phyloP scores from a whole-genome alignment of 64 coral and sea anemone genomes.

The Montipora foliosa region DNA sequence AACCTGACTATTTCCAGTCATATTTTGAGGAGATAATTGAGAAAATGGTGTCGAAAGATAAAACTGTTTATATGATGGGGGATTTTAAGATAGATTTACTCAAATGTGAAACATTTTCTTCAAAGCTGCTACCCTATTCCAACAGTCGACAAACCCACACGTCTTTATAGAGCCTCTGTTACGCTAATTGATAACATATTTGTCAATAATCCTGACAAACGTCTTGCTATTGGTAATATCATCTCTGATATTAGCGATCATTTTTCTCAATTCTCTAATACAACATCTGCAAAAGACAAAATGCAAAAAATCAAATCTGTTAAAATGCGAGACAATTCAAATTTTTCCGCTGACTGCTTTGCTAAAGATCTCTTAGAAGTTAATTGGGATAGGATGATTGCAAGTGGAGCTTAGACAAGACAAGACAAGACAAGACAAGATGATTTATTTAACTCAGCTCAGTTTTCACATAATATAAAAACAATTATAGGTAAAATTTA shows the following conservation, averaged over 20 bases:
- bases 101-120: neutral
- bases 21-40: conserved; percentile 5
- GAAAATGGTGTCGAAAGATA: neutral
- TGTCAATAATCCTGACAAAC: conserved; percentile 13
- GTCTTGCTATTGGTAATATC: conserved; percentile 3
- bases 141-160: too few relatives aligned
- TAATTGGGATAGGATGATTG: too few relatives aligned
- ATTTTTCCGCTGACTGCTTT: too few relatives aligned
- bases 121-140: conserved; percentile 4
- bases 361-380: too few relatives aligned
- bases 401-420: too few relatives aligned
- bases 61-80: neutral
- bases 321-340: too few relatives aligned
- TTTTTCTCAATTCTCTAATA: neutral
- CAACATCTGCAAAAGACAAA: neutral
- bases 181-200: conserved; percentile 33
- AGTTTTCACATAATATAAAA: too few relatives aligned
- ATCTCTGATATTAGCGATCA: too few relatives aligned
- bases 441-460: too few relatives aligned
- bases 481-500: too few relatives aligned
- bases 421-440: too few relatives aligned
- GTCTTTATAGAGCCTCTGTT: neutral
- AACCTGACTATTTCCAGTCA: neutral
- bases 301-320: too few relatives aligned
- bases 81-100: neutral